Conservation (phyloP, 1,140 invertebrate genomes). For the Drosophila rufa region DNA sequence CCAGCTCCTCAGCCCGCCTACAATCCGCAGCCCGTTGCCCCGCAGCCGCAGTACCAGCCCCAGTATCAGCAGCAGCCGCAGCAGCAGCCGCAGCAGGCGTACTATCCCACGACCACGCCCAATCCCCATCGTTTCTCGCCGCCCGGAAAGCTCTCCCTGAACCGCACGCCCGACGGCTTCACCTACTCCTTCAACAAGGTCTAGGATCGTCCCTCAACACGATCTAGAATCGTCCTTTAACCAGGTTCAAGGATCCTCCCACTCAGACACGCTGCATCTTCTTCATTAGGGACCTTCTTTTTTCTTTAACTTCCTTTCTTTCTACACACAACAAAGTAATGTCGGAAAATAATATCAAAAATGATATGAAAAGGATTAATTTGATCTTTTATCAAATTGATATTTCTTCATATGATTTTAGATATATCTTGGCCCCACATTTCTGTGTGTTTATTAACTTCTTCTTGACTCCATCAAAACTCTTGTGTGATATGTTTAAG, state of each 20-base stretch:
- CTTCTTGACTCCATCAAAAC: conserved; percentile 69
- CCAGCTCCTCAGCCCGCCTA: conserved; percentile 84
- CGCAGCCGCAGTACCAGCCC: conserved; percentile 84
- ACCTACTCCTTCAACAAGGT: conserved; percentile 92
- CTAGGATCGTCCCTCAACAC: conserved; percentile 88
- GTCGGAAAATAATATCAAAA: not conserved
- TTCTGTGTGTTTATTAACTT: conserved; percentile 19
- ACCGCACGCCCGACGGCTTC: conserved; percentile 93
- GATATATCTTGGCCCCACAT: not conserved
- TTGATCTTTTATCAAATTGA: not conserved
- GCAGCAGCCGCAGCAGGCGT: conserved; percentile 75
- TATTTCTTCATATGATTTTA: not conserved
- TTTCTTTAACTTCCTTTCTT: conserved; percentile 18
- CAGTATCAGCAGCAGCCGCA: conserved; percentile 85
- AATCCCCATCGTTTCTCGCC: conserved; percentile 91
- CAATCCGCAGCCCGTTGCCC: conserved; percentile 74
- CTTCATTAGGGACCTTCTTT: conserved; percentile 44
- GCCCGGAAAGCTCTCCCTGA: conserved; percentile 92
- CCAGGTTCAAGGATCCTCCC: conserved; percentile 23
- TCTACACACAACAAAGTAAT: not conserved
- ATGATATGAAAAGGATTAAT: not conserved
- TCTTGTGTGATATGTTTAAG: conserved; percentile 80
- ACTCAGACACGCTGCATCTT: conserved; percentile 61
- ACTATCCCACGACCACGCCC: conserved; percentile 88
- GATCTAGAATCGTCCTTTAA: conserved; percentile 54